Evolutionary conservation across 2,797 vertebrate species (phyloP), one percentile per base, ranked within the genome.

Genomic region (Helarctos malayanus): DNA sequence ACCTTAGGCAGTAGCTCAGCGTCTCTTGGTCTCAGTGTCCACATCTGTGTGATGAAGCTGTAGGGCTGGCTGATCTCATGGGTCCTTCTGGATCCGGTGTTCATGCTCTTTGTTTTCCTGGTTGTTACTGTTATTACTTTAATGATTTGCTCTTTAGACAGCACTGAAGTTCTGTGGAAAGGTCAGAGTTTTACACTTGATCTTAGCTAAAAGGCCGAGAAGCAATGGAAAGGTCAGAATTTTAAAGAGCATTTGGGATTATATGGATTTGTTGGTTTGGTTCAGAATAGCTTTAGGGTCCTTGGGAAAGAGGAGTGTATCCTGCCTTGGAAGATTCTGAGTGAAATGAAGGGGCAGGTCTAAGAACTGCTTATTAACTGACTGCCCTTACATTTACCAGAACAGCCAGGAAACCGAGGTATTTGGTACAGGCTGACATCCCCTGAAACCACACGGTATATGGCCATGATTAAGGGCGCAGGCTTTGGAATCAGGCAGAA

Each of bases 191-290:
- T 96, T 63, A 49, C n/a, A 35, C 65, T 68, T 35, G 65, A 68
- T 68, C 18, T 68, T 68, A 68, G 65, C 18, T 9, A 11, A 11
- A 68, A 68, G 65, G 8, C 16, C 4, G 4, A 35, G 65, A 68
- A 68, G 18, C n/a, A 19, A 35, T 68, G 65, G 65, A 2, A 68
- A 35, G n/a, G n/a, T 68, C 18, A 35, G 71, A 68, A 10, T 90
- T 88, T 95, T 81, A 54, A 94, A 63, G 84, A 95, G 19, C 57
- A 78, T 41, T 80, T 85, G 80, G 65, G 94, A 38, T 92, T 88
- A 25, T 35, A 15, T 89, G 52, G 86, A 9, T 71, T 89, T 91
- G 16, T 96, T 92, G n/a, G 65, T 93, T 5, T 57, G 4, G 75
- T 49, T 29, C 78, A 78, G 84, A 59, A 35, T 86, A 35, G 38